Evolutionary conservation across 2,113 vertebrate species (phyloP), one percentile per base, ranked within the genome.

Genomic region (Alethe diademata): DNA sequence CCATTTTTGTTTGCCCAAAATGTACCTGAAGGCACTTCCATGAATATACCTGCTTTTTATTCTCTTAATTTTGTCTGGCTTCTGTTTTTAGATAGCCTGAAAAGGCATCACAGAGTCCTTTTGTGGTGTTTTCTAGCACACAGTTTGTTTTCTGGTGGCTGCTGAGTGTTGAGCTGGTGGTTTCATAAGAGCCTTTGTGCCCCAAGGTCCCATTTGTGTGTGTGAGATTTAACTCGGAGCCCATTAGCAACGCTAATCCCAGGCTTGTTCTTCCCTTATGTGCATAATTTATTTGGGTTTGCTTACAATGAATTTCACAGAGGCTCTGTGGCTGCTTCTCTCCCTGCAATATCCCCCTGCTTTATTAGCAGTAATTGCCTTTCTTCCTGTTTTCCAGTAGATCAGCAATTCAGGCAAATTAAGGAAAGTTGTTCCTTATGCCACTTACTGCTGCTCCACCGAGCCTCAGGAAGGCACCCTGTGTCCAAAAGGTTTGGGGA

Each of bases 231-330:
- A 94, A 45, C 92, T 92, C 7, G 2, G 62, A 82, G 78, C 75
- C 90, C 88, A 62, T 92, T 76, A 90, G 64, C 6, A 4, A 66
- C 82, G n/a, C 74, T 48, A 73, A 90, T 88, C 81, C 85, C 78
- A 79, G 90, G 29, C 83, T 50, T 76, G 45, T 56, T 86, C 79
- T 79, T 93, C 65, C 48, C 62, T 86, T 48, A 36, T 12, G 62
- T 95, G 50, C 66, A 35, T 88, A 75, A 93, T 92, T 93, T 92
- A 60, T 95, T 88, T 72, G 73, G 75, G n/a, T 79, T 94, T 94
- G 65, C 82, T 93, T 76, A 73, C 54, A 73, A 19, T 50, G 82
- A 42, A 69, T 85, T 95, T 92, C 82, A 50, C 57, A 75, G 70
- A 70, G 72, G 19, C 70, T 75, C 69, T 42, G 57, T 45, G 79